Evolutionary conservation across 2,888 invertebrate species (phyloP).

Genomic region (Dexiosoma caninum): DNA sequence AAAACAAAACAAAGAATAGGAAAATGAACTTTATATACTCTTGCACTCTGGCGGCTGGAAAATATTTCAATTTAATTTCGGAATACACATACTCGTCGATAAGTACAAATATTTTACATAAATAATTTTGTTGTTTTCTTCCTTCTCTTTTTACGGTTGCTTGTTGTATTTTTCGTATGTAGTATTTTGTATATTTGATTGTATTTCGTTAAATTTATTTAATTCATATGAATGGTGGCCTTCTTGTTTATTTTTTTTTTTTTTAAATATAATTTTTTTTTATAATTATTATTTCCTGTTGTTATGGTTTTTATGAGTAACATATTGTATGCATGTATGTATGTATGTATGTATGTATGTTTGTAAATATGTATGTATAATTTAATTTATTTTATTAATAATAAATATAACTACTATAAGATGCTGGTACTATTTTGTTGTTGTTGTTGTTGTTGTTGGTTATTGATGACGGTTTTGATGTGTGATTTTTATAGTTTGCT

Average conservation of each 20-base stretch:
- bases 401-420: slow-evolving; percentile 58
- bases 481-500: slow-evolving; percentile 62
- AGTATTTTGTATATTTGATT: slow-evolving; percentile 56
- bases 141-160: neutral
- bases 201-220: slow-evolving; percentile 56
- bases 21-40: slow-evolving; percentile 12
- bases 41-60: neutral
- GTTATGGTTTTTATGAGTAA: slow-evolving; percentile 33
- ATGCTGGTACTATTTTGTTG: slow-evolving; percentile 51
- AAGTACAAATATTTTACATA: slow-evolving; percentile 55
- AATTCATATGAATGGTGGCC: slow-evolving; percentile 52
- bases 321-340: slow-evolving; percentile 40
- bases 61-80: slow-evolving; percentile 39
- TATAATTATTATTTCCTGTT: slow-evolving; percentile 44
- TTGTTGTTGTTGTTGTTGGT: slow-evolving; percentile 34
- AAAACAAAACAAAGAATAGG: neutral
- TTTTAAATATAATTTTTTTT: neutral
- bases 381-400: slow-evolving; percentile 43
- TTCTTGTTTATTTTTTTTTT: slow-evolving; percentile 22
- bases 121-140: too few relatives aligned
- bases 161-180: slow-evolving; percentile 33
- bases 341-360: slow-evolving; percentile 47
- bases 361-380: too few relatives aligned
- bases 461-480: slow-evolving; percentile 57
- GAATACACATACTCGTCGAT: slow-evolving; percentile 58